Conservation (phyloP, 2,113 vertebrate genomes). For the Piprites chloris region DNA sequence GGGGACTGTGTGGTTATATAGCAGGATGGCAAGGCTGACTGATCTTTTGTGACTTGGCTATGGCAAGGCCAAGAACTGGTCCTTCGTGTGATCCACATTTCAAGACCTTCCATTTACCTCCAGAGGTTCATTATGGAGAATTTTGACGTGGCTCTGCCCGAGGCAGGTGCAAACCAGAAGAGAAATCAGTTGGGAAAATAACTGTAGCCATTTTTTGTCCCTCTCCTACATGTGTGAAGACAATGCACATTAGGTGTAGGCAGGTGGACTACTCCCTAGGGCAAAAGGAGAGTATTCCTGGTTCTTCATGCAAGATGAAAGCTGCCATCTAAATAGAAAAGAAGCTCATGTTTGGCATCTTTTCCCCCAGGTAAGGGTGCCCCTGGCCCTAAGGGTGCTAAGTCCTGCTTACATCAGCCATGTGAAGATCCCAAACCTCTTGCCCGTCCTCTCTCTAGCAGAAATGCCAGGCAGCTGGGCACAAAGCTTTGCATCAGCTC, state of each 20-base stretch:
- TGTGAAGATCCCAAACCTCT: neutral
- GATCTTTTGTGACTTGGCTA: neutral
- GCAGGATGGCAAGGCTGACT: neutral
- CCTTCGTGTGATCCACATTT: neutral
- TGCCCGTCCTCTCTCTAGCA: neutral
- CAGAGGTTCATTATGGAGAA: neutral
- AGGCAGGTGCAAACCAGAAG: neutral
- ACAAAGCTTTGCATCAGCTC: neutral
- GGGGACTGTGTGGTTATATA: accelerated
- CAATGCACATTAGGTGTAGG: accelerated
- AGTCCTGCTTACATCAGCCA: neutral
- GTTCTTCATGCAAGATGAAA: neutral
- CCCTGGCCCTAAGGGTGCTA: neutral
- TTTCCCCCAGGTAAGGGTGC: accelerated
- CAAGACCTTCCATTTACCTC: neutral
- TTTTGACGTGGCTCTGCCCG: neutral
- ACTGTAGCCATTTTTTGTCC: neutral
- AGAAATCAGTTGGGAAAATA: neutral
- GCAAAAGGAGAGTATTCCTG: neutral
- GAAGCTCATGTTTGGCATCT: neutral
- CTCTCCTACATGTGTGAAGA: neutral
- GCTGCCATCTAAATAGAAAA: neutral
- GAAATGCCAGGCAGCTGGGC: neutral
- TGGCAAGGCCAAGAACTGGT: neutral
- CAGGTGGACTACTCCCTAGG: neutral